phyloP scores from a whole-genome alignment of 2,113 vertebrate species.

The Trichomycterus rosablanca region DNA sequence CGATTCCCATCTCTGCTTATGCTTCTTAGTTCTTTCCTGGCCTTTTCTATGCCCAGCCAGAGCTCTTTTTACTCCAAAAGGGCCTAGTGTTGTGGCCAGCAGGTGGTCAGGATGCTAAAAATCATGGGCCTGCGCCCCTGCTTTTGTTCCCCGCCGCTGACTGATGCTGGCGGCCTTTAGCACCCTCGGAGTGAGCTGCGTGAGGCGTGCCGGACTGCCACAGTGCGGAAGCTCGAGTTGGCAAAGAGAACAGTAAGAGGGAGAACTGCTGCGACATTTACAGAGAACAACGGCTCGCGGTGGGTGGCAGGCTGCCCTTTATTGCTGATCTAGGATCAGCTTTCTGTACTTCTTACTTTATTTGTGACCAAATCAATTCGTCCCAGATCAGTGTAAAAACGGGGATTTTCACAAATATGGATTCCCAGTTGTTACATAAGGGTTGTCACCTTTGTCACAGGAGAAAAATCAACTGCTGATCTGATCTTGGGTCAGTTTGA shows the following conservation, averaged over 20 bases:
- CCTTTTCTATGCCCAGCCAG: slow-evolving; percentile 52
- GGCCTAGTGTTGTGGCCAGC: slow-evolving; percentile 51
- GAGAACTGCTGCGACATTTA: slow-evolving; percentile 39
- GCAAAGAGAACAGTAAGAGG: slow-evolving; percentile 41
- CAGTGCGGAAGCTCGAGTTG: slow-evolving; percentile 55
- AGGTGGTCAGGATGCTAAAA: slow-evolving; percentile 57
- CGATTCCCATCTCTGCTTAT: slow-evolving; percentile 93
- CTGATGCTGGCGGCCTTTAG: slow-evolving; percentile 62
- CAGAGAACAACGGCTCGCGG: slow-evolving; percentile 29
- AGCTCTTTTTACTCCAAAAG: slow-evolving; percentile 54
- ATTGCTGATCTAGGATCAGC: slow-evolving; percentile 10
- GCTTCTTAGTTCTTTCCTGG: slow-evolving; percentile 67
- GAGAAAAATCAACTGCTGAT: not conserved
- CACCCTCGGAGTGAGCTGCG: slow-evolving; percentile 54
- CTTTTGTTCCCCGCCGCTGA: slow-evolving; percentile 59
- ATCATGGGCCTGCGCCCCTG: slow-evolving; percentile 39
- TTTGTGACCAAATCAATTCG: too few relatives aligned
- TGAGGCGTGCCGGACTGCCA: slow-evolving; percentile 52
- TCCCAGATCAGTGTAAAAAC: not conserved
- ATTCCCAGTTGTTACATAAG: not conserved
- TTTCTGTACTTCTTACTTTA: not conserved
- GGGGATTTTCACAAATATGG: not conserved
- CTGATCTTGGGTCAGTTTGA: not conserved
- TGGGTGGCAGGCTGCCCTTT: slow-evolving; percentile 20
- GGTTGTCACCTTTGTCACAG: not conserved